Evolutionary conservation across 2,888 invertebrate genomes (phyloP), one percentile per base, ranked within the genome.

Genomic region (Coelopa pilipes): DNA sequence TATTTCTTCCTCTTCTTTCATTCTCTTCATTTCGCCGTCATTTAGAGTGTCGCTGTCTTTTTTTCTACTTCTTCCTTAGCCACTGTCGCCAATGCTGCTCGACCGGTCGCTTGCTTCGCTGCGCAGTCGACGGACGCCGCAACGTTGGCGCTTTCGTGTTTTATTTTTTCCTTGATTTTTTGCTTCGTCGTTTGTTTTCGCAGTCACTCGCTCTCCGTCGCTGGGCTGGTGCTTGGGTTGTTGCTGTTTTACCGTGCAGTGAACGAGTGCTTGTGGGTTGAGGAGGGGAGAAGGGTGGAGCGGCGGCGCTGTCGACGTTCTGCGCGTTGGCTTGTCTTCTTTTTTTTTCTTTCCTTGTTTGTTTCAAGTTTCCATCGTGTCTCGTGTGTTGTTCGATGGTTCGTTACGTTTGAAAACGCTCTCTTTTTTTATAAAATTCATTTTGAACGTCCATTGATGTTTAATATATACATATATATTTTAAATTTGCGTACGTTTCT

Each of bases 81-180:
- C 19, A 46, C 55, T 17, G 55, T 69, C 57, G 11, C 45, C 53
- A 53, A 69, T 17, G 69, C 69, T 69, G 69, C 55, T 45, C 50
- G 70, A 70, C 70, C 70, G 70, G 70, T 70, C 63, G 46, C 46
- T 65, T 19, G 24, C 21, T 59, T n/a, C n/a, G 63, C 70, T 50
- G 62, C 62, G 63, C 70, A 53, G 70, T 62, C 15, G 34, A 34
- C 70, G 53, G 34, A 34, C 70, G 53, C 19, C 47, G 9, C n/a
- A 19, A 57, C 24, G 62, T 62, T 70, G 70, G 70, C 70, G 70
- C 62, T 70, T 57, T 62, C 60, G 24, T 62, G 45, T 21, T 5
- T 45, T 15, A 19, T n/a, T 57, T 24, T 60, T 50, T 50, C 49
- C 17, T 70, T 60, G 17, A 15, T 50, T 19, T 49, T 1, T 34